A percentile compares a stretch with the other conserved stretches of the same genome.
Evolutionary conservation across 2,888 invertebrate genomes (phyloP).

Genomic region (Philereme vetulata): DNA sequence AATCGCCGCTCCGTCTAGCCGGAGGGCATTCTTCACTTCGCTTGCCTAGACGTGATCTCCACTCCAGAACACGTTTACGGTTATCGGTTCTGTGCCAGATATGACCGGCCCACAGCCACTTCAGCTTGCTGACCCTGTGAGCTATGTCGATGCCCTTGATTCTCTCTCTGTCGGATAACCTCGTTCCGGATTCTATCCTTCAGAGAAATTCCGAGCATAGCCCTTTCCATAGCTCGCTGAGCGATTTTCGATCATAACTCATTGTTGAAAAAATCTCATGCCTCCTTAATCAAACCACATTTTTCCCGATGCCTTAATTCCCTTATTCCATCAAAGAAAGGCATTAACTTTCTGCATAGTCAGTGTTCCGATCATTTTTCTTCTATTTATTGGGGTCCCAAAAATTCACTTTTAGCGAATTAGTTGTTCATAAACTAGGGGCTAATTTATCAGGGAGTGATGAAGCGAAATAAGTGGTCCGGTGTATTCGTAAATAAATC

Average conservation of each 20-base stretch:
- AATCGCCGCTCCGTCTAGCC: no score
- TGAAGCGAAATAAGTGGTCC: constrained; percentile 54
- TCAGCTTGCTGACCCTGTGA: no score
- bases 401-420: constrained; percentile 71
- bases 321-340: constrained; percentile 66
- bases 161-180: no score
- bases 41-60: no score
- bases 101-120: no score
- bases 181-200: no score
- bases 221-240: no score
- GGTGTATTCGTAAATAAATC: constrained; percentile 1
- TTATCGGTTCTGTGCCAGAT: no score
- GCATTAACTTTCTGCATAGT: constrained; percentile 62
- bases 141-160: no score
- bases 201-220: no score
- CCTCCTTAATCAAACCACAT: constrained; percentile 50
- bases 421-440: constrained; percentile 61
- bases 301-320: constrained; percentile 67
- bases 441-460: constrained; percentile 74
- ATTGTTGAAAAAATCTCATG: constrained; percentile 18
- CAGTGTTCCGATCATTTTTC: constrained; percentile 71
- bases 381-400: constrained; percentile 60
- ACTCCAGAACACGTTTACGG: no score
- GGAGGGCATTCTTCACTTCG: no score
- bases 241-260: constrained; percentile 5